Base-by-base conservation (phyloP, 2,113 vertebrate genomes). In the Scalopus aquaticus region DNA sequence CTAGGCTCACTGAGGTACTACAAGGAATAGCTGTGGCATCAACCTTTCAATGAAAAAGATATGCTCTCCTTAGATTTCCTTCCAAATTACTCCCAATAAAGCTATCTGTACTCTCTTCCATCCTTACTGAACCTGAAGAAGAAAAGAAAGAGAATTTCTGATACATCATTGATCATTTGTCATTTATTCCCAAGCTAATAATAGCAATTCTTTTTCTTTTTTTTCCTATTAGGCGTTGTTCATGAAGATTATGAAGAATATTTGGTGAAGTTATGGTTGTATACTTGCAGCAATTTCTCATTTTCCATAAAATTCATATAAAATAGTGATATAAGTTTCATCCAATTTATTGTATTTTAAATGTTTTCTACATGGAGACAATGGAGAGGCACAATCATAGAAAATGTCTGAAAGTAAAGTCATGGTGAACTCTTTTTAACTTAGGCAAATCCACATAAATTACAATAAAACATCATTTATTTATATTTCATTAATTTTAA, bases 271-370 rank as follows among this genome's bases (percentile, higher is more conserved):
- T 46, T 73, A 67, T 51, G 81, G 51, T 73, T 95, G 95, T 94
- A 94, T 93, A 96, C 95, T 81, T 97, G 76, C 32, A 95, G 76
- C 35, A 90, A 95, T 28, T 97, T 97, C 12, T 51, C 5, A 62
- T 70, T 86, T 77, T 70, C n/a, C 58, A 90, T 24, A 76, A 49
- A 88, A 83, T 72, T 60, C 1, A 60, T 56, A 19, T 64, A 51
- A 78, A 11, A 49, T 78, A 16, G 15, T 46, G 35, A 77, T 77
- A 9, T 20, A n/a, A n/a, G 69, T 87, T 95, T 73, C 20, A 62
- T 39, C 19, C 72, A 79, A 7, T 49, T 67, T 85, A 77, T 58
- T 73, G 15, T 62, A 60, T 65, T 89, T 72, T 80, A 84, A 88
- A 58, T 80, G 12, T 67, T 65, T 80, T 86, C 46, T 89, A 17